Conservation (phyloP, 2,888 invertebrate genomes). For the Stenodera caucasica region DNA sequence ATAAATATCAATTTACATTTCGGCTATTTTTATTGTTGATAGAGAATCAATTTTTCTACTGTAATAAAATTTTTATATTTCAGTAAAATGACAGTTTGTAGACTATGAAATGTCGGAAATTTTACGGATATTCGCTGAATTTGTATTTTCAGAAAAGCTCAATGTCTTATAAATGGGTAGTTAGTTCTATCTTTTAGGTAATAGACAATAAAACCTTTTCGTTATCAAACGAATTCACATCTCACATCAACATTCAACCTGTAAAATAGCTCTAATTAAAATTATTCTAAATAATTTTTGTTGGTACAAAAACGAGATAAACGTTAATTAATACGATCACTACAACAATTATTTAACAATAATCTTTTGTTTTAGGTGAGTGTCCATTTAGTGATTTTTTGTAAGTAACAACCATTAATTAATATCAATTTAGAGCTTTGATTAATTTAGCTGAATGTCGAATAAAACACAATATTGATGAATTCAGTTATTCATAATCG, state of each 20-base stretch:
- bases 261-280: conserved; percentile 23
- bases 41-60: background rate
- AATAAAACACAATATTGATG: too few species aligned
- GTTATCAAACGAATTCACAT: conserved; percentile 21
- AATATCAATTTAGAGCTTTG: too few species aligned
- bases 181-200: conserved; percentile 21
- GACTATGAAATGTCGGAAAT: conserved; percentile 23
- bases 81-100: conserved; percentile 25
- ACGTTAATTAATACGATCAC: conserved; percentile 12
- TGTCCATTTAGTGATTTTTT: too few species aligned
- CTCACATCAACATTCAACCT: conserved; percentile 18
- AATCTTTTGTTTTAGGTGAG: too few species aligned
- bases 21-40: background rate
- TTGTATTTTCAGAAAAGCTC: conserved; percentile 26
- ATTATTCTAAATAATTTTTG: conserved; percentile 10
- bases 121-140: conserved; percentile 19
- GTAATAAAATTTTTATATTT: conserved; percentile 23
- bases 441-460: too few species aligned
- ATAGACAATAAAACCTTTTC: conserved; percentile 26
- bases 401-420: background rate
- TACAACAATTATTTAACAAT: too few species aligned
- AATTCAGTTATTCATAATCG: too few species aligned
- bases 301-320: background rate
- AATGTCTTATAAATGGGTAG: conserved; percentile 21
- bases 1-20: background rate